Percentiles rank a stretch among this genome's conserved stretches.
Evolutionary conservation across 2,797 vertebrate genomes (phyloP).

Genomic region (Selene dorsalis): DNA sequence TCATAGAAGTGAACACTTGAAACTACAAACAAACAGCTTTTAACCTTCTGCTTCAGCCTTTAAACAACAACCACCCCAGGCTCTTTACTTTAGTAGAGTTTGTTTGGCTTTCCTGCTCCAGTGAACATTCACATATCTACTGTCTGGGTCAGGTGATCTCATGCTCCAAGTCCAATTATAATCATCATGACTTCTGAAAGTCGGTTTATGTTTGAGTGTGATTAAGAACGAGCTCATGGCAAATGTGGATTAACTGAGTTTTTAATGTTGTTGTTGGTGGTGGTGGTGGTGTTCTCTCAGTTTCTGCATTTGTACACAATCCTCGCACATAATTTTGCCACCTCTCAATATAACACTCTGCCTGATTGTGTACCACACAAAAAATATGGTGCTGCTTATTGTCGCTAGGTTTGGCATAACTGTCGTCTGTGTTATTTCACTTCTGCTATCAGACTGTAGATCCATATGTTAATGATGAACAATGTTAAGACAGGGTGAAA

Average conservation of each 20-base stretch:
- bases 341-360: slow-evolving; percentile 46
- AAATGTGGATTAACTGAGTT: neutral
- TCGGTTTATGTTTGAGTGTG: neutral
- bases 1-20: neutral
- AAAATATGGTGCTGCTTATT: slow-evolving; percentile 44
- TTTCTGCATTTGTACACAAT: slow-evolving; percentile 36
- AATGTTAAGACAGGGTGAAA: slow-evolving; percentile 11
- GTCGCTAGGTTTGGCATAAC: slow-evolving; percentile 15
- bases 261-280: neutral
- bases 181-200: neutral
- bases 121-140: neutral
- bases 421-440: neutral
- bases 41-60: slow-evolving; percentile 1
- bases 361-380: slow-evolving; percentile 21
- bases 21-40: neutral
- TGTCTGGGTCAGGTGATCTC: neutral
- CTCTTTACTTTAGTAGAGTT: neutral
- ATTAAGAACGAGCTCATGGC: slow-evolving; percentile 1
- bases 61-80: neutral
- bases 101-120: neutral
- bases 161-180: neutral
- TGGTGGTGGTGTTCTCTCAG: slow-evolving; percentile 16
- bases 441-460: neutral
- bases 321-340: slow-evolving; percentile 54
- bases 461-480: slow-evolving; percentile 14